A percentile compares a stretch with the other conserved stretches of the same genome.
Evolutionary conservation across 2,113 vertebrate species (phyloP).

Genomic region (Eublepharis macularius): DNA sequence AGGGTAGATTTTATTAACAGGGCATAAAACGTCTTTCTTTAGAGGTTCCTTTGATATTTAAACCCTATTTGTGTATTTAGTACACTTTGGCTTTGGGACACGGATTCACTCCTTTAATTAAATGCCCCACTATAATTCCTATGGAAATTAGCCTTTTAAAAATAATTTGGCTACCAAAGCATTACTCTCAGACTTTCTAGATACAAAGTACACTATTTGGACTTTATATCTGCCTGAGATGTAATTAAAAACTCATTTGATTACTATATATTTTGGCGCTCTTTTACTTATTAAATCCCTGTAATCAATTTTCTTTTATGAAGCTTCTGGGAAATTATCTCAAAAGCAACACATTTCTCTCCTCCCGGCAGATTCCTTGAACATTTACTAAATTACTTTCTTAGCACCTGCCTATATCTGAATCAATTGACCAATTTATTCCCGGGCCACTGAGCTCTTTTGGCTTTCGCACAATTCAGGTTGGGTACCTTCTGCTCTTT

Average conservation of each 20-base stretch:
- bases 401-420: constrained; percentile 77
- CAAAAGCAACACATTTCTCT: constrained; percentile 79
- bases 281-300: constrained; percentile 79
- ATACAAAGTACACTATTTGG: constrained; percentile 73
- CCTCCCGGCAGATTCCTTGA: constrained; percentile 77
- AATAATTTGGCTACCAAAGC: constrained; percentile 70
- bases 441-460: constrained; percentile 70
- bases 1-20: constrained; percentile 53
- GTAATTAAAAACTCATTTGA: constrained; percentile 85
- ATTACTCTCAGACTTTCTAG: constrained; percentile 72
- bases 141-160: constrained; percentile 77
- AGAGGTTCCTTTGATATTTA: constrained; percentile 58
- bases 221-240: constrained; percentile 78
- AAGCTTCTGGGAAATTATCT: constrained; percentile 86
- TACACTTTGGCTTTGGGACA: constrained; percentile 57
- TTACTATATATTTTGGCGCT: constrained; percentile 79
- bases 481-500: constrained; percentile 58
- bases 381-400: constrained; percentile 78
- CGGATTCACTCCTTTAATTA: constrained; percentile 76
- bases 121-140: constrained; percentile 74
- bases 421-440: constrained; percentile 77
- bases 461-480: constrained; percentile 65
- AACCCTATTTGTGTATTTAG: constrained; percentile 63
- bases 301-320: constrained; percentile 86
- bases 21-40: constrained; percentile 55